These are phyloP conservation scores for Aelia acuminata DNA, from an alignment of 2,888 invertebrate species.

Conservation along the genomic window DNA sequence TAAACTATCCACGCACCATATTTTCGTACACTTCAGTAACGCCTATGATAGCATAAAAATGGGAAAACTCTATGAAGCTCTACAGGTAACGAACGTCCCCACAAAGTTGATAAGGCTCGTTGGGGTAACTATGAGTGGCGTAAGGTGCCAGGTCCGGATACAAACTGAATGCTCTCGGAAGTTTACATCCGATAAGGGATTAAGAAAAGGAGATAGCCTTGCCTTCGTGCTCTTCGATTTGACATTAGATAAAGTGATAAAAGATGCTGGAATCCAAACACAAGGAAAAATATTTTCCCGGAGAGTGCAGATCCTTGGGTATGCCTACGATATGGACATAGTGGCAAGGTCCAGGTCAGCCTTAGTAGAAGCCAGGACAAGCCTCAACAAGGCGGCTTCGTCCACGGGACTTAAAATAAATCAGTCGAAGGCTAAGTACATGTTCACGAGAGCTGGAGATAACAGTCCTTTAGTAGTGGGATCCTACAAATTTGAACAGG, in stretches of 20 bases:
- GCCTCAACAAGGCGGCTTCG: neutral
- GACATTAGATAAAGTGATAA: neutral
- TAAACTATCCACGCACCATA: too few relatives aligned
- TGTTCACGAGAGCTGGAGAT: neutral
- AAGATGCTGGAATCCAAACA: neutral
- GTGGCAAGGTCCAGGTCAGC: neutral
- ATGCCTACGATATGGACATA: neutral
- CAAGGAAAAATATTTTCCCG: too few relatives aligned
- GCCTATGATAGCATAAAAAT: neutral
- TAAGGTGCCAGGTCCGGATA: too few relatives aligned
- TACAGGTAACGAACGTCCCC: too few relatives aligned
- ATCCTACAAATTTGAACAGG: too few relatives aligned
- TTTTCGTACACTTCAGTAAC: neutral
- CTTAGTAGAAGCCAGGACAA: neutral
- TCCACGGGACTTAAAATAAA: neutral
- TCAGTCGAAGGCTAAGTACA: neutral
- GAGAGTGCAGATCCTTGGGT: neutral
- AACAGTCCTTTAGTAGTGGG: too few relatives aligned
- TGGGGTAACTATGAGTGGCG: too few relatives aligned
- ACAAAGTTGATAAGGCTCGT: too few relatives aligned
- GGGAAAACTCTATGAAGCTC: too few relatives aligned
- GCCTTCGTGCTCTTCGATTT: neutral
- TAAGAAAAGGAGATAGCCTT: neutral
- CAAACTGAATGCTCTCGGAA: too few relatives aligned
- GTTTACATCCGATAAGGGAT: neutral